Conservation (phyloP, 2,797 vertebrate genomes). For the Typhlichthys subterraneus region DNA sequence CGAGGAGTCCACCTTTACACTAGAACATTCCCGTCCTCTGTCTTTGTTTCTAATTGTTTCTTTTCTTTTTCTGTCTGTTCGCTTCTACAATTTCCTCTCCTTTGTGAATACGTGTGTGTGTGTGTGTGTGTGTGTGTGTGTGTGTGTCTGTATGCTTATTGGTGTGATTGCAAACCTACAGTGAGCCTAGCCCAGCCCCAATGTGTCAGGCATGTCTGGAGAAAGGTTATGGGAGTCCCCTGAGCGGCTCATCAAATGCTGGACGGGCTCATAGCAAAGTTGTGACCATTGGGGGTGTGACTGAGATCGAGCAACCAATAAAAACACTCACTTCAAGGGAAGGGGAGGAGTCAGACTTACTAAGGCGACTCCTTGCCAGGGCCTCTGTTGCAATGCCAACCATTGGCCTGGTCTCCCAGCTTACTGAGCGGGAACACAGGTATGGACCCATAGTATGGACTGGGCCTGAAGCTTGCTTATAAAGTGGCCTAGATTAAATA, state of each 20-base stretch:
- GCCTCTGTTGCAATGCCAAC: constrained; percentile 78
- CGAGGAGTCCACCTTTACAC: neutral
- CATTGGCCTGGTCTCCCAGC: constrained; percentile 74
- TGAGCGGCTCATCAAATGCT: constrained; percentile 76
- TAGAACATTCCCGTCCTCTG: constrained; percentile 35
- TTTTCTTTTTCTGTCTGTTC: constrained; percentile 17
- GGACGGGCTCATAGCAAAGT: constrained; percentile 80
- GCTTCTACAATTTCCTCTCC: constrained; percentile 5
- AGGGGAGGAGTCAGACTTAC: constrained; percentile 74
- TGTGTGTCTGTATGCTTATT: constrained; percentile 30
- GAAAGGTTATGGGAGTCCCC: constrained; percentile 70
- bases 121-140: constrained; percentile 32
- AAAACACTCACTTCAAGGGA: constrained; percentile 74
- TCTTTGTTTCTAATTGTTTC: constrained; percentile 55
- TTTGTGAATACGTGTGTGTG: constrained; percentile 20
- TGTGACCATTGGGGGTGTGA: constrained; percentile 94
- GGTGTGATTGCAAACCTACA: constrained; percentile 56
- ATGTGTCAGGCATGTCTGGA: constrained; percentile 80
- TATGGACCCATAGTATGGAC: constrained; percentile 52
- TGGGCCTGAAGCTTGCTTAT: constrained; percentile 21
- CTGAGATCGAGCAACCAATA: constrained; percentile 88
- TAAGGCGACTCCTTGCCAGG: constrained; percentile 75
- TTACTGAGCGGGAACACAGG: constrained; percentile 77
- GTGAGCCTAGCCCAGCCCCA: constrained; percentile 76
- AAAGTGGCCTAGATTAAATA: constrained; percentile 24